A percentile compares a stretch with the other conserved stretches of the same genome.
phyloP scores from a whole-genome alignment of 2,888 invertebrate species.

The Rhagophthalmus giganteus region DNA sequence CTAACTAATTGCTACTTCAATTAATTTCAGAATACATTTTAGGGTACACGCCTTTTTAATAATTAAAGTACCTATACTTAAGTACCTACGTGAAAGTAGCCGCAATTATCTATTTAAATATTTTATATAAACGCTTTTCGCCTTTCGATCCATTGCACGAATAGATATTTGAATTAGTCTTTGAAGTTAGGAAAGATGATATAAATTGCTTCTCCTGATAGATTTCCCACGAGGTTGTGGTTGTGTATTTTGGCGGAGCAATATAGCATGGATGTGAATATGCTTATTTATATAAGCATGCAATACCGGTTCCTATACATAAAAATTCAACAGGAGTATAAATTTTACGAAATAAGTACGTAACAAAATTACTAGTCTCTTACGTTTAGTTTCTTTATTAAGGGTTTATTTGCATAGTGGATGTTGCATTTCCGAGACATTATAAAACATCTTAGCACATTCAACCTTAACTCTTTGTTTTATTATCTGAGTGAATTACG shows the following conservation, averaged over 20 bases:
- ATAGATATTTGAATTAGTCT: slow-evolving; percentile 9
- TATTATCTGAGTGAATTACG: slow-evolving; percentile 20
- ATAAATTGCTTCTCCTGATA: slow-evolving; percentile 15
- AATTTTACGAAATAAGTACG: not conserved
- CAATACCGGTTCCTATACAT: too few species aligned
- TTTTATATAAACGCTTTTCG: too few species aligned
- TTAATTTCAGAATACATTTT: too few species aligned
- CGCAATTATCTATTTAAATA: too few species aligned
- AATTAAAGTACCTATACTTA: too few species aligned
- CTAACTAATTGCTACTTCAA: too few species aligned
- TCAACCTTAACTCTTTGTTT: slow-evolving; percentile 16
- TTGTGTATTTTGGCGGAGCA: slow-evolving; percentile 8
- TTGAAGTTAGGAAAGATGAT: slow-evolving; percentile 18
- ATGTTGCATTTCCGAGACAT: slow-evolving; percentile 2
- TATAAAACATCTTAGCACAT: slow-evolving; percentile 10
- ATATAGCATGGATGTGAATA: slow-evolving; percentile 6
- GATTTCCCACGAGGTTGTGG: slow-evolving; percentile 17
- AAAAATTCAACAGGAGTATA: not conserved
- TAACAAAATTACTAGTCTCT: not conserved
- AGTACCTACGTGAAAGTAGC: too few species aligned
- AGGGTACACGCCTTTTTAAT: too few species aligned
- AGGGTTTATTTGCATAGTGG: too few species aligned
- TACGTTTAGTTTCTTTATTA: not conserved
- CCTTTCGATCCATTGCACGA: too few species aligned
- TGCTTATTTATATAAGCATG: slow-evolving; percentile 1